Conservation (phyloP, 2,888 invertebrate species). For the Lasioglossum villosulum region DNA sequence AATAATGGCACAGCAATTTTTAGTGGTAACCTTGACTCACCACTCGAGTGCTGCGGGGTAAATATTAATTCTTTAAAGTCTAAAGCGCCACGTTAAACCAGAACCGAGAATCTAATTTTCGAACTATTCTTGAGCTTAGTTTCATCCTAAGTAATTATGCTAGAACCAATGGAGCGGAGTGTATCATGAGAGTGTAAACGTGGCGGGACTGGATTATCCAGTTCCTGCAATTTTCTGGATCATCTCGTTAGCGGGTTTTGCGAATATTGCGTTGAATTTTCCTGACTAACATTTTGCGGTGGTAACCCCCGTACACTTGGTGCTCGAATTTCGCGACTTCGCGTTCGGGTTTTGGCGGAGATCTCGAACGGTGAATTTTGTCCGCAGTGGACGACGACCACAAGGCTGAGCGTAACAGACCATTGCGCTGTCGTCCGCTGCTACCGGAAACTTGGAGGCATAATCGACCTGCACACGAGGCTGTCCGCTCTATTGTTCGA, state of each 20-base stretch:
- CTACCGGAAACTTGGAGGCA: slow-evolving; percentile 4
- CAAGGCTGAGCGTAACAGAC: neutral
- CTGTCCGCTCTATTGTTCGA: slow-evolving; percentile 12
- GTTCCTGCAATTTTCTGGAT: neutral
- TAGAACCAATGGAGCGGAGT: neutral
- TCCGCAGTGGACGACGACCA: neutral
- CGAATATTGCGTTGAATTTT: neutral
- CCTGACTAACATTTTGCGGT: neutral
- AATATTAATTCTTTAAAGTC: too few species aligned
- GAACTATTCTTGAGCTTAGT: neutral
- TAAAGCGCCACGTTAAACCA: neutral
- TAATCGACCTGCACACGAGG: slow-evolving; percentile 10
- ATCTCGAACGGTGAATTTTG: neutral
- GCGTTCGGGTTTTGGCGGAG: neutral
- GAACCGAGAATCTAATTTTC: neutral
- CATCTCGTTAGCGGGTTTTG: neutral
- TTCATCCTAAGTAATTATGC: neutral
- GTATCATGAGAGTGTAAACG: neutral
- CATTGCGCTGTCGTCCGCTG: slow-evolving; percentile 3
- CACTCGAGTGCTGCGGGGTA: too few species aligned
- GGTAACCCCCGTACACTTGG: neutral
- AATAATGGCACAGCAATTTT: too few species aligned
- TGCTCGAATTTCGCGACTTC: neutral
- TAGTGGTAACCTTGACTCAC: too few species aligned
- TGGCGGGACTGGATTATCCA: neutral